Percentiles rank a stretch among this genome's conserved stretches.
Conservation (phyloP, 2,797 vertebrate species). For the Monodelphis domestica region DNA sequence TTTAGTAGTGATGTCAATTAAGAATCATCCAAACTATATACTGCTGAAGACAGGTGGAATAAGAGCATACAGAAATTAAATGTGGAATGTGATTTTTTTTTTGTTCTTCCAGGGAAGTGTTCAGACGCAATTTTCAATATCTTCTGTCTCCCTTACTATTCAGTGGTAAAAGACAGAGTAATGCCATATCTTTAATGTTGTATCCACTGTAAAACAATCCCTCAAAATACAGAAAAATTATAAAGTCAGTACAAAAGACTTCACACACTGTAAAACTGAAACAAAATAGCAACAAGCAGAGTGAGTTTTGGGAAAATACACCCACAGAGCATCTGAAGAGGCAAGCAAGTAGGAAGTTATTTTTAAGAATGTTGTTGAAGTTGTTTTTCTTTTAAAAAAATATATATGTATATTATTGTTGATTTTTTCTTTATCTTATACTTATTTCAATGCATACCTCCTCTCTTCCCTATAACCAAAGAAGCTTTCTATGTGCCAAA, state of each 20-base stretch:
- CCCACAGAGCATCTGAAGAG: conserved; percentile 48
- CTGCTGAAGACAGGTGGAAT: not conserved
- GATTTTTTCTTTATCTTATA: not conserved
- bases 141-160: not conserved
- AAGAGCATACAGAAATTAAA: not conserved
- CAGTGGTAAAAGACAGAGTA: not conserved
- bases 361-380: conserved; percentile 47
- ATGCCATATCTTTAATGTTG: not conserved
- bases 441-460: not conserved
- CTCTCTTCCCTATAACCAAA: not conserved
- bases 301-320: conserved; percentile 40
- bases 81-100: not conserved
- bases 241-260: conserved; percentile 29
- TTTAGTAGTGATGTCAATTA: not conserved
- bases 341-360: not conserved
- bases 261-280: not conserved
- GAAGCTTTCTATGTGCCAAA: not conserved
- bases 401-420: not conserved
- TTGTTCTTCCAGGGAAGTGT: not conserved
- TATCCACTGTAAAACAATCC: conserved; percentile 12
- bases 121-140: not conserved
- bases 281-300: conserved; percentile 23
- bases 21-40: not conserved
- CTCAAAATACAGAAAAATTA: conserved; percentile 34
- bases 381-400: conserved; percentile 21